A percentile compares a stretch with the other conserved stretches of the same genome.
These are phyloP conservation scores for Acronicta psi DNA, from an alignment of 2,888 invertebrate genomes.

Conservation along the genomic window DNA sequence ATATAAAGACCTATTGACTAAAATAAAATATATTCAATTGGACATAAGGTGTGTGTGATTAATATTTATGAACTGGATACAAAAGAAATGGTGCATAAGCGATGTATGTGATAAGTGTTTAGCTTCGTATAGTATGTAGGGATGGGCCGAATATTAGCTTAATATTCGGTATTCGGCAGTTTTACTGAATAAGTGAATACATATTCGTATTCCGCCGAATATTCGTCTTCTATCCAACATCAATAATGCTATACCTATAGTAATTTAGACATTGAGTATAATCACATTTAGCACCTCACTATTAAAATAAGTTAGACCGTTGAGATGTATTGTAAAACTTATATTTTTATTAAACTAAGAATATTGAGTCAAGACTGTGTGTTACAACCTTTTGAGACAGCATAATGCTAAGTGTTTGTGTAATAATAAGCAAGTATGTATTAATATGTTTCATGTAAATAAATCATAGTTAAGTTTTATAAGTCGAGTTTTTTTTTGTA, in stretches of 20 bases:
- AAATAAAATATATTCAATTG: conserved; percentile 4
- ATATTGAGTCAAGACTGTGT: conserved; percentile 32
- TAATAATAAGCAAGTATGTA: conserved; percentile 17
- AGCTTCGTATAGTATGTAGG: conserved; percentile 10
- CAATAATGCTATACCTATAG: too few relatives aligned
- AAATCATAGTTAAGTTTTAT: conserved; percentile 57
- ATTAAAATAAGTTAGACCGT: conserved; percentile 5
- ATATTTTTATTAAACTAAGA: conserved; percentile 7
- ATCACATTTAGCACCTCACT: conserved; percentile 1
- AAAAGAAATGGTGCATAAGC: conserved; percentile 45
- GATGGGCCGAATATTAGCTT: background rate
- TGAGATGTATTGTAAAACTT: conserved; percentile 8
- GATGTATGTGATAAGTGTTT: conserved; percentile 44
- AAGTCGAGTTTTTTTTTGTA: conserved; percentile 31
- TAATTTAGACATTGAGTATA: background rate
- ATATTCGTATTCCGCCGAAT: too few relatives aligned
- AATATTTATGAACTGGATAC: conserved; percentile 46
- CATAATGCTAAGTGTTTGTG: conserved; percentile 6
- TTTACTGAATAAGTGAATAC: too few relatives aligned
- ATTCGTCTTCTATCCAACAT: too few relatives aligned
- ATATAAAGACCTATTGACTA: conserved; percentile 2
- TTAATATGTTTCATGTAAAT: conserved; percentile 61
- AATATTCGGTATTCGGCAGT: background rate
- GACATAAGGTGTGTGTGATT: conserved; percentile 24
- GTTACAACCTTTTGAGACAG: conserved; percentile 14